These are phyloP conservation scores for Microplitis manilae DNA, from an alignment of 2,888 invertebrate genomes.

Conservation along the genomic window DNA sequence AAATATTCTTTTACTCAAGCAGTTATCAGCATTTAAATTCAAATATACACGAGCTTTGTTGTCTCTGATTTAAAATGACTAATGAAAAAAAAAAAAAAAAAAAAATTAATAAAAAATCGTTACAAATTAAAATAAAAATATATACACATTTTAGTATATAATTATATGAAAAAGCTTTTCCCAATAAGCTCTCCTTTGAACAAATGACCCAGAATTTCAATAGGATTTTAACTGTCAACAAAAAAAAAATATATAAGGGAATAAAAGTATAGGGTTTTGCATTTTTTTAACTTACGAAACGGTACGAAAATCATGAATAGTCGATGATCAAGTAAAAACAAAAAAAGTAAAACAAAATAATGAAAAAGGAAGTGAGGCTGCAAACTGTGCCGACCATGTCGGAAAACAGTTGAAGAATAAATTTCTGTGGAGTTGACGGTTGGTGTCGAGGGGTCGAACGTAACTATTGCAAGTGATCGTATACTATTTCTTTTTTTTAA, in stretches of 20 bases:
- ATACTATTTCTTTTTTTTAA: not conserved
- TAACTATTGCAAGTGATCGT: not conserved
- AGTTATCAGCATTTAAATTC: too few species aligned
- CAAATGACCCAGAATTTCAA: too few species aligned
- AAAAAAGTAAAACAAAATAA: not conserved
- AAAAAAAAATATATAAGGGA: not conserved
- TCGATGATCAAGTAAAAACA: slow-evolving; percentile 6
- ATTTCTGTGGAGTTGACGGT: slow-evolving; percentile 22
- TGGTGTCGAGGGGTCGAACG: not conserved
- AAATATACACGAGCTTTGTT: too few species aligned
- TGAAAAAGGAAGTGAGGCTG: not conserved
- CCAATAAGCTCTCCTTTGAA: too few species aligned
- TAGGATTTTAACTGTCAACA: not conserved
- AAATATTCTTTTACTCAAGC: too few species aligned
- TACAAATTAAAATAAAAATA: too few species aligned
- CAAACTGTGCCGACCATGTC: not conserved
- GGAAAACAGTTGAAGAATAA: slow-evolving; percentile 34
- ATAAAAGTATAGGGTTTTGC: not conserved
- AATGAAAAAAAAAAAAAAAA: too few species aligned
- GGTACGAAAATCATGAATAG: slow-evolving; percentile 19
- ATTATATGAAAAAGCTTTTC: too few species aligned
- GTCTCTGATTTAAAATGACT: too few species aligned
- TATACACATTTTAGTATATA: too few species aligned
- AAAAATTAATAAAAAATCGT: too few species aligned
- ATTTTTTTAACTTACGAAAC: not conserved